These are phyloP conservation scores for Podarcis cretensis DNA, from an alignment of 2,113 vertebrate genomes.

Conservation along the genomic window DNA sequence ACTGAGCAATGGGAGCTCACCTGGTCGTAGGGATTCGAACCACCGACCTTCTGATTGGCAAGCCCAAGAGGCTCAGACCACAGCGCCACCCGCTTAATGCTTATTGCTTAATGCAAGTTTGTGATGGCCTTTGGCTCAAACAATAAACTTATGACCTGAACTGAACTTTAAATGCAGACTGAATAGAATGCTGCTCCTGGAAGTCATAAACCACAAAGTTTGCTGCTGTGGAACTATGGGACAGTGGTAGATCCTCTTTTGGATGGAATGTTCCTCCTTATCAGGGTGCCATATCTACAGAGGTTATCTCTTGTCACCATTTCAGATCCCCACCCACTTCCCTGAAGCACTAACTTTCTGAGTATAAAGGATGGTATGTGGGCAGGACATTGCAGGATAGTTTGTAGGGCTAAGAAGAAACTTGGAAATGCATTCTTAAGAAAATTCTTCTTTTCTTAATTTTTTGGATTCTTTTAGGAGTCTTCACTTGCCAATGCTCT, in stretches of 20 bases:
- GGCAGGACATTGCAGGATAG: background rate
- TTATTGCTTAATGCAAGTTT: too few relatives aligned
- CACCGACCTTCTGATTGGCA: too few relatives aligned
- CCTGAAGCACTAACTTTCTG: background rate
- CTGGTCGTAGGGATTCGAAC: too few relatives aligned
- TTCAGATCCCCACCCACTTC: background rate
- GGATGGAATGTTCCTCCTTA: too few relatives aligned
- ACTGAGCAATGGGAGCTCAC: too few relatives aligned
- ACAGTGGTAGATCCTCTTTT: too few relatives aligned
- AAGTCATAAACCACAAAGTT: background rate
- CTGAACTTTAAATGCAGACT: too few relatives aligned
- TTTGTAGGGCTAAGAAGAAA: background rate
- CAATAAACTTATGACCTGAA: too few relatives aligned
- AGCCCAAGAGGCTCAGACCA: too few relatives aligned
- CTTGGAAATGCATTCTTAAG: background rate
- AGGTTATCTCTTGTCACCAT: background rate
- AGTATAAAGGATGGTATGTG: background rate
- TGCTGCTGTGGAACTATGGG: background rate
- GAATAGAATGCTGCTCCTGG: too few relatives aligned
- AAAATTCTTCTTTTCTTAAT: background rate
- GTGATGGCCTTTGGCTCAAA: too few relatives aligned
- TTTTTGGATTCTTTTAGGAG: background rate
- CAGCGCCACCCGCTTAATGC: too few relatives aligned
- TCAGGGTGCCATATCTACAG: background rate
- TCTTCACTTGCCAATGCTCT: rapidly evolving